Evolutionary conservation across 2,888 invertebrate genomes (phyloP), one percentile per base, ranked within the genome.

Genomic region (Teinopalpus imperialis): DNA sequence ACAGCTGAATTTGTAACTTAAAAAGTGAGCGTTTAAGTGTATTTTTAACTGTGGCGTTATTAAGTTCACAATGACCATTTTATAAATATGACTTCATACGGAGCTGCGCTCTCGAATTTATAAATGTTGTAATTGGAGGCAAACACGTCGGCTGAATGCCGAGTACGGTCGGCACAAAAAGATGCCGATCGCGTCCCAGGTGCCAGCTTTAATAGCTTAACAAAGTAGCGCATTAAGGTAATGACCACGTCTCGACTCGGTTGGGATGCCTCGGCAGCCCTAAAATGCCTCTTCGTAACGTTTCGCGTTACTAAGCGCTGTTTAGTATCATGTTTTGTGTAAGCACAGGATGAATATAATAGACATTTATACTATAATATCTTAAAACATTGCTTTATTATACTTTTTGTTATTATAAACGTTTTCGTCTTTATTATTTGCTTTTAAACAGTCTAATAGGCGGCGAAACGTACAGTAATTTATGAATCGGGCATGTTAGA

Each of bases 141-240:
- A 63, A 60, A 69, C 66, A 72, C 64, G 69, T 57, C 53, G 52
- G 48, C 49, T 71, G 79, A 66, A 80, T 79, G 75, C 61, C 58
- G 64, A 56, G 70, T 64, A 65, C 53, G 63, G 61, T 60, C 48
- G 49, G 62, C 57, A 57, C 62, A 78, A 77, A 79, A 80, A 74
- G 69, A 74, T 69, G 65, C 52, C 54, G 54, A 57, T 56, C 52
- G 56, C 51, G 60, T 59, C 61, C 63, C 79, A 81, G 81, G 79
- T 80, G 81, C 77, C 64, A 66, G 57, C 58, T 54, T 62, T 81
- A 81, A 81, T 79, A 67, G 74, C 73, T 72, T 73, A 69, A 76
- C 76, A 74, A 74, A 71, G 71, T 67, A 60, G 64, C 66, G 72
- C 72, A 78, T 81, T 81, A 81, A 71, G 56, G 68, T 80, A 82